Evolutionary conservation across 1,140 invertebrate genomes (phyloP).

Genomic region (Nephotettix cincticeps): DNA sequence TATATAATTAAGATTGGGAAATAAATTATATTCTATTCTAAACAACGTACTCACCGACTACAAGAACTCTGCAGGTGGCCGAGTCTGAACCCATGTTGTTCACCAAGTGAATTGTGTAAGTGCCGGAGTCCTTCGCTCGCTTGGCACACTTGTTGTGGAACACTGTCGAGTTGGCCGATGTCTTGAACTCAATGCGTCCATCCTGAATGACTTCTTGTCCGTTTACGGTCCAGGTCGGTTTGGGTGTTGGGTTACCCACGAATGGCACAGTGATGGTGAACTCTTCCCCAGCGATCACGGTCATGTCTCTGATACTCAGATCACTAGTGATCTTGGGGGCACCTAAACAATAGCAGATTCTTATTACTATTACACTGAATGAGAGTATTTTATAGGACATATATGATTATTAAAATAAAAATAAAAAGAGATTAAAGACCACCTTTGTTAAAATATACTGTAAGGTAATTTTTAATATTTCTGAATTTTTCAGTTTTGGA

Average conservation of each 20-base stretch:
- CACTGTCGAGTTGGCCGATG: constrained; percentile 74
- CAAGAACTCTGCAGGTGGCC: constrained; percentile 80
- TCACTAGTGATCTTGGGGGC: constrained; percentile 92
- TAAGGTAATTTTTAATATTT: too few relatives aligned
- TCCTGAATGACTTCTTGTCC: constrained; percentile 78
- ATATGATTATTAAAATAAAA: too few relatives aligned
- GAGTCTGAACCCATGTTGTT: constrained; percentile 89
- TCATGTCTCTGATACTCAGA: constrained; percentile 90
- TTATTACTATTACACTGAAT: too few relatives aligned
- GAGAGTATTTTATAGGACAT: too few relatives aligned
- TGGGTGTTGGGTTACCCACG: constrained; percentile 85
- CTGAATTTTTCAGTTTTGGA: too few relatives aligned
- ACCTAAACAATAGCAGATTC: too few relatives aligned
- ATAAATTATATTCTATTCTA: too few relatives aligned
- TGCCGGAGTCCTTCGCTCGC: constrained; percentile 80
- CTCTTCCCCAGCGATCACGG: constrained; percentile 92
- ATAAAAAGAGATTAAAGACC: too few relatives aligned
- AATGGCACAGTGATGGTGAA: constrained; percentile 95
- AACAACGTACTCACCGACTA: constrained; percentile 62
- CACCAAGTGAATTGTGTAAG: constrained; percentile 85
- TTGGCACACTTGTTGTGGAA: constrained; percentile 88
- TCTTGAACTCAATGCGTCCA: constrained; percentile 85
- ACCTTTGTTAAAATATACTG: too few relatives aligned
- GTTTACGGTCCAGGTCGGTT: constrained; percentile 84
- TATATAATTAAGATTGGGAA: too few relatives aligned